Conservation (phyloP, 2,797 vertebrate genomes). For the Lacerta viridis region DNA sequence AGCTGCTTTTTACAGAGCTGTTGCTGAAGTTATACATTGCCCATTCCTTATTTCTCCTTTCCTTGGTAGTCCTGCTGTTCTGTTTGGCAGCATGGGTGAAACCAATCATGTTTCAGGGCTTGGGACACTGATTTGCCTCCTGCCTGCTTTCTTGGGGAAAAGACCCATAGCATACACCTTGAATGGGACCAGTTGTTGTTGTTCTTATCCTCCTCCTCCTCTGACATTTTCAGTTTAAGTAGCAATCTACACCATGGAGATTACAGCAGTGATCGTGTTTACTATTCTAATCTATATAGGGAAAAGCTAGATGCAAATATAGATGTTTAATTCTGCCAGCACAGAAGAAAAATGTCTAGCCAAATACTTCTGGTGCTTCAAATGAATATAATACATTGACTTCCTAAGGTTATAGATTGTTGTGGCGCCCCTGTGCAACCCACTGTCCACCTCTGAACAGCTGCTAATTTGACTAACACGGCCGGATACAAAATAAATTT, state of each 20-base stretch:
- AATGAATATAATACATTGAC: not conserved
- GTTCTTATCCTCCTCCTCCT: not conserved
- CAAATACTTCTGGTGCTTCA: not conserved
- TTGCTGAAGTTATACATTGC: not conserved
- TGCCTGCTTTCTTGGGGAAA: not conserved
- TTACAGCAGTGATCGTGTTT: not conserved
- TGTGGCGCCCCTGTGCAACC: not conserved
- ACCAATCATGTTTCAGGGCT: too few species aligned
- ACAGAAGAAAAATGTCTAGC: not conserved
- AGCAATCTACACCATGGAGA: not conserved
- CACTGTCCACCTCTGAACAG: not conserved
- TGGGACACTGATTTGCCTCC: too few species aligned
- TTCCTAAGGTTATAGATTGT: not conserved
- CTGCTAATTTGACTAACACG: constrained; percentile 37
- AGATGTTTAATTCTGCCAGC: not conserved
- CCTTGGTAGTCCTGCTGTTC: not conserved
- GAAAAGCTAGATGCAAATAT: not conserved
- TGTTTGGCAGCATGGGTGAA: not conserved
- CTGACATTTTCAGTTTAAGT: not conserved
- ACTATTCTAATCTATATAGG: not conserved
- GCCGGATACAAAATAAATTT: constrained; percentile 26
- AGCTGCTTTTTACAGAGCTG: too few species aligned
- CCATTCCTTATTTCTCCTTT: not conserved
- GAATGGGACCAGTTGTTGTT: too few species aligned
- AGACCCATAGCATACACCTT: too few species aligned